Conservation (phyloP, 1,140 invertebrate species). For the Hylaeus anthracinus region DNA sequence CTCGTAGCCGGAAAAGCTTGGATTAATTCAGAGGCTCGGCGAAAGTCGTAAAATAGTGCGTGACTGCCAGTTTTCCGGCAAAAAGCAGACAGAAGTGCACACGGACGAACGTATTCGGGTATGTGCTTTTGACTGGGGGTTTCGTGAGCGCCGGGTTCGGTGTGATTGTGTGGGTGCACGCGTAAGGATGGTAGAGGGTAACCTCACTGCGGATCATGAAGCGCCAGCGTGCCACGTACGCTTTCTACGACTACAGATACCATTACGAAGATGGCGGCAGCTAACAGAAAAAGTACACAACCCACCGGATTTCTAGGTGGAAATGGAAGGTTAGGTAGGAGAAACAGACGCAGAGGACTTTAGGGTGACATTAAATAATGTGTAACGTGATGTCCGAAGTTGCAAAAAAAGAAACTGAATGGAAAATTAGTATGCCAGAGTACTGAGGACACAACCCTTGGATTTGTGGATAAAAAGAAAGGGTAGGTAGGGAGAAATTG, state of each 20-base stretch:
- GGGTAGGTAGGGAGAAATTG: neutral
- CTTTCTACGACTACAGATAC: slow-evolving; percentile 56
- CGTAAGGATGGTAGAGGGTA: slow-evolving; percentile 7
- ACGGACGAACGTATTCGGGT: neutral
- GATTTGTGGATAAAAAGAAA: slow-evolving; percentile 19
- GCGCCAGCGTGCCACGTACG: slow-evolving; percentile 40
- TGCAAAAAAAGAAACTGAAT: no score
- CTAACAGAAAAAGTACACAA: slow-evolving; percentile 59
- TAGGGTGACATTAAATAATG: neutral
- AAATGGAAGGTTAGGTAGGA: slow-evolving; percentile 1
- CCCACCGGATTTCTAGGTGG: slow-evolving; percentile 14
- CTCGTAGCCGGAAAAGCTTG: slow-evolving; percentile 48
- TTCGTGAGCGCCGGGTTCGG: neutral
- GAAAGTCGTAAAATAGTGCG: slow-evolving; percentile 65
- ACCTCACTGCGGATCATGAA: slow-evolving; percentile 24
- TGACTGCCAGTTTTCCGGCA: slow-evolving; percentile 50
- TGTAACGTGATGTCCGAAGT: slow-evolving; percentile 4
- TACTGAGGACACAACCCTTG: slow-evolving; percentile 32
- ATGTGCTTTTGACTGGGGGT: slow-evolving; percentile 3
- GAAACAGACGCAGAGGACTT: neutral
- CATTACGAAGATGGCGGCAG: slow-evolving; percentile 50
- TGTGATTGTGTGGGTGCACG: neutral
- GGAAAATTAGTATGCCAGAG: no score
- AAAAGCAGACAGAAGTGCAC: slow-evolving; percentile 22
- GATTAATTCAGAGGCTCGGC: slow-evolving; percentile 57